A percentile compares a stretch with the other conserved stretches of the same genome.
phyloP scores from a whole-genome alignment of 2,888 invertebrate genomes.

The Teinopalpus imperialis region DNA sequence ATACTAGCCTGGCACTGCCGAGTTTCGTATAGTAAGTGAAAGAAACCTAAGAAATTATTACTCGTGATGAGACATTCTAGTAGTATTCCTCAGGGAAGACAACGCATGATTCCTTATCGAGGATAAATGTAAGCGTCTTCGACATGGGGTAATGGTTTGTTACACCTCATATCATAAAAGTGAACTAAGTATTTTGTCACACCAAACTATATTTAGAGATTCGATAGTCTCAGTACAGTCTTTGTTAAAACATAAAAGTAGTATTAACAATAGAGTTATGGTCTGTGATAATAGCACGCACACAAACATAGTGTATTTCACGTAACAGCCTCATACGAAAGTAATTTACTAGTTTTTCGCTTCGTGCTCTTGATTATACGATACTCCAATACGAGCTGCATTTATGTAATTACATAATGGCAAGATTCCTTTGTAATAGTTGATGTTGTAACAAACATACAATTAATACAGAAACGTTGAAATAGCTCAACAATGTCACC shows the following conservation, averaged over 20 bases:
- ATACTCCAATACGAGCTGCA: conserved; percentile 5
- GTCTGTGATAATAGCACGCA: conserved; percentile 40
- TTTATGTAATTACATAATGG: conserved; percentile 10
- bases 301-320: conserved; percentile 31
- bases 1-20: too few species aligned
- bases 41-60: background rate
- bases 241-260: conserved; percentile 20
- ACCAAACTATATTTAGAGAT: too few species aligned
- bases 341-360: conserved; percentile 5
- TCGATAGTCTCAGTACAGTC: background rate
- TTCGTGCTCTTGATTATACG: conserved; percentile 12
- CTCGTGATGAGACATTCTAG: too few species aligned
- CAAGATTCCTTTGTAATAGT: conserved; percentile 16
- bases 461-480: conserved; percentile 7
- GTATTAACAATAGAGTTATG: conserved; percentile 34
- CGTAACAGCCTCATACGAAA: conserved; percentile 8
- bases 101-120: too few species aligned
- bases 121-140: too few species aligned
- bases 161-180: too few species aligned
- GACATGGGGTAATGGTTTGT: too few species aligned
- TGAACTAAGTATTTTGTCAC: too few species aligned
- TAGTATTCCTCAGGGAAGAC: too few species aligned
- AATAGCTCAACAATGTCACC: conserved; percentile 12
- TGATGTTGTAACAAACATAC: conserved; percentile 9
- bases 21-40: too few species aligned